Conservation (phyloP, 2,888 invertebrate species). For the Cataglyphis altisquamis region DNA sequence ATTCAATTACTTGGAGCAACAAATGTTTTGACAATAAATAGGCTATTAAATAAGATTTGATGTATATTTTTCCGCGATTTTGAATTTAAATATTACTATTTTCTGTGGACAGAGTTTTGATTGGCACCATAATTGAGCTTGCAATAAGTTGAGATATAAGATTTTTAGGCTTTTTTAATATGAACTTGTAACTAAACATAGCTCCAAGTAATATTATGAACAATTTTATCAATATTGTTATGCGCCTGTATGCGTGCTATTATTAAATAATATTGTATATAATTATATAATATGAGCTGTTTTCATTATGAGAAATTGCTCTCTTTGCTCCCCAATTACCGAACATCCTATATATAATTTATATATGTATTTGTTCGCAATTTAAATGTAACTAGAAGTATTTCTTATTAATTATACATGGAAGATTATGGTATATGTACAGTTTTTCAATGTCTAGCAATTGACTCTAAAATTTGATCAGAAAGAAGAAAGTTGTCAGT, state of each 20-base stretch:
- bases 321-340: constrained; percentile 19
- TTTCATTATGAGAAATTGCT: constrained; percentile 22
- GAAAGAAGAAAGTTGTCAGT: constrained; percentile 60
- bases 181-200: neutral
- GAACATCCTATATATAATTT: constrained; percentile 37
- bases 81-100: constrained; percentile 6
- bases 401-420: constrained; percentile 62
- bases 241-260: neutral
- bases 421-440: constrained; percentile 68
- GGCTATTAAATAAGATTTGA: neutral
- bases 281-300: neutral
- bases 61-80: neutral
- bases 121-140: constrained; percentile 40
- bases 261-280: neutral
- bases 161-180: constrained; percentile 8
- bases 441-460: constrained; percentile 65
- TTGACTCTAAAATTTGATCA: constrained; percentile 67
- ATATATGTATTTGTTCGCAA: constrained; percentile 58
- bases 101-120: constrained; percentile 13
- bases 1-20: constrained; percentile 20
- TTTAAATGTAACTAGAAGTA: constrained; percentile 63
- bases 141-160: neutral
- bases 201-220: constrained; percentile 7
- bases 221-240: constrained; percentile 11
- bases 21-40: neutral